Conservation (phyloP, 2,113 vertebrate species). For the Oreocharis arfaki region DNA sequence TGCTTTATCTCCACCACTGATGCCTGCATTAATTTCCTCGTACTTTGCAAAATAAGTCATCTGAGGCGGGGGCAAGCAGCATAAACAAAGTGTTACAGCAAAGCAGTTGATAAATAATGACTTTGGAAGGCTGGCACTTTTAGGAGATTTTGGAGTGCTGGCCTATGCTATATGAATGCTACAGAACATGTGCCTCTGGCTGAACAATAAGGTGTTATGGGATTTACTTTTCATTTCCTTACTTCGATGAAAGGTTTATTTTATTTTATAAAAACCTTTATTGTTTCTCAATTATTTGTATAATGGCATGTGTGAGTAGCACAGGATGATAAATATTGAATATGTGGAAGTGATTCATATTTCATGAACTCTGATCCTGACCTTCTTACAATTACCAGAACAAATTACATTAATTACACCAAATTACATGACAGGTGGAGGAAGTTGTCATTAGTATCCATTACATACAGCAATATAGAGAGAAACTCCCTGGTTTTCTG, state of each 20-base stretch:
- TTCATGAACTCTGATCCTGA: conserved; percentile 34
- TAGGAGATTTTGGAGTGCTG: not conserved
- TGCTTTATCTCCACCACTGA: not conserved
- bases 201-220: not conserved
- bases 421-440: conserved; percentile 42
- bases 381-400: conserved; percentile 45
- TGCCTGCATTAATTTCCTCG: not conserved
- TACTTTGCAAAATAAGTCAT: not conserved
- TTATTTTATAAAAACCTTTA: not conserved
- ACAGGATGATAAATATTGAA: conserved; percentile 34
- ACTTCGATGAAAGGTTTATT: not conserved
- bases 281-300: conserved; percentile 1
- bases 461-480: conserved; percentile 20
- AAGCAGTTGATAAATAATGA: not conserved
- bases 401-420: conserved; percentile 59
- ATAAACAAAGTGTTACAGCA: not conserved
- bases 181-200: not conserved
- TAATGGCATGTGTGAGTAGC: not conserved
- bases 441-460: conserved; percentile 58
- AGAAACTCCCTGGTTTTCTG: not conserved
- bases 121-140: not conserved
- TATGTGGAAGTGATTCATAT: conserved; percentile 43
- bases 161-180: not conserved
- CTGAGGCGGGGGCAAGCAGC: not conserved
- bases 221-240: not conserved